A percentile compares a stretch with the other conserved stretches of the same genome.
These are phyloP conservation scores for Dinothrombium tinctorium DNA, from an alignment of 1,140 invertebrate species.

Conservation along the genomic window DNA sequence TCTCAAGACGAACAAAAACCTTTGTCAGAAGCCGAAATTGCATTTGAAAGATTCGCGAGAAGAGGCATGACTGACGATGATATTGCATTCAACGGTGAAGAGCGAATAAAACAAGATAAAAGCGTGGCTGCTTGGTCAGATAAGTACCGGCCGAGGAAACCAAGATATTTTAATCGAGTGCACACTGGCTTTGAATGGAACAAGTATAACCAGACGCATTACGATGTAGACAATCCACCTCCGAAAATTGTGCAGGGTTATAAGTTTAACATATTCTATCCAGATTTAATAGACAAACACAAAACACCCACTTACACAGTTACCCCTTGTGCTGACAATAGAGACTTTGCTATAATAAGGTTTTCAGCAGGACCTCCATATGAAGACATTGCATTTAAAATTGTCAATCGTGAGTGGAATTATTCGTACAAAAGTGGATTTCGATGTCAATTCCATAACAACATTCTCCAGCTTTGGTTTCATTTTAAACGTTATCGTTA, in stretches of 20 bases:
- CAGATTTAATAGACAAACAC: slow-evolving; percentile 87
- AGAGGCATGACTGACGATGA: slow-evolving; percentile 68
- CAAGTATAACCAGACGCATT: slow-evolving; percentile 99
- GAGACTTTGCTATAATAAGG: slow-evolving; percentile 77
- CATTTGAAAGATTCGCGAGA: slow-evolving; percentile 43
- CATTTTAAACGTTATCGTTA: slow-evolving; percentile 96
- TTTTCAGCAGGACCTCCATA: slow-evolving; percentile 95
- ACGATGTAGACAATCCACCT: slow-evolving; percentile 99
- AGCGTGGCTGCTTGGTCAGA: slow-evolving; percentile 71
- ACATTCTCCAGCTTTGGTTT: slow-evolving; percentile 98
- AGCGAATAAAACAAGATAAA: slow-evolving; percentile 26
- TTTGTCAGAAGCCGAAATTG: slow-evolving; percentile 26
- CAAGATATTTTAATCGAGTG: slow-evolving; percentile 82
- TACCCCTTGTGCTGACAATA: slow-evolving; percentile 68
- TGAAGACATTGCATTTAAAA: slow-evolving; percentile 98
- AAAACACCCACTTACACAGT: slow-evolving; percentile 81
- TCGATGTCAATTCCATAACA: slow-evolving; percentile 95
- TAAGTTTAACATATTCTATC: slow-evolving; percentile 99
- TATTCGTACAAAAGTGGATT: slow-evolving; percentile 95
- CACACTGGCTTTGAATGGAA: slow-evolving; percentile 94
- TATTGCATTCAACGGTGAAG: slow-evolving; percentile 75
- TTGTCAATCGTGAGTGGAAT: slow-evolving; percentile 97
- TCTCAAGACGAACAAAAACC: not conserved
- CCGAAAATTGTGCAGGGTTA: slow-evolving; percentile 99
- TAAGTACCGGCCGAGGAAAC: slow-evolving; percentile 90